Evolutionary conservation across 2,888 invertebrate species (phyloP), one percentile per base, ranked within the genome.

Genomic region (Aleiodes leptofemur): DNA sequence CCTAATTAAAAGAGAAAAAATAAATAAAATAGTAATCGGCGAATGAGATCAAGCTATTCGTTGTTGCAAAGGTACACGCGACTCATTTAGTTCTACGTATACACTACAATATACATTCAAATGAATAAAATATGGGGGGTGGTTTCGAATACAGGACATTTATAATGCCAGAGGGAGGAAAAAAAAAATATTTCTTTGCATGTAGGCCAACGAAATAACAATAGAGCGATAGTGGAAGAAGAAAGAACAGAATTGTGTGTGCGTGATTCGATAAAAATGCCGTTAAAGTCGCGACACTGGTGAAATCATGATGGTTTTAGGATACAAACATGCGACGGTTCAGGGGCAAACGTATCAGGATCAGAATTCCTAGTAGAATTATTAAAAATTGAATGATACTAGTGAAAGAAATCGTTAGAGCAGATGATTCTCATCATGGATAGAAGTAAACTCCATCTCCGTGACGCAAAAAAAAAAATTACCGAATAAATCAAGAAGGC

Each of bases 141-240:
- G 43, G 43, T 43, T 70, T 23, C 23, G 43, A 61, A 48, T 64
- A 66, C 64, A 69, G 68, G 57, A 61, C 76, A 77, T 79, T 78
- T 61, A 61, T 61, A 74, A 80, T 77, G 75, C 74, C 76, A 76
- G 68, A 73, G 74, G 75, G 3, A 43, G 43, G 43, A 9, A 43
- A 68, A 80, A 85, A 86, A 85, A 85, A 85, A 86, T 82, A 29
- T 31, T 23, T 80, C 77, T 80, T 81, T 82, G 84, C 85, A 87
- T 86, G 82, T 87, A 84, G 87, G 87, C 87, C 78, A 77, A 78
- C 76, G 78, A 82, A 81, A 82, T 57, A 83, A 84, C 83, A 85
- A 84, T 82, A 81, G 81, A 61, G 80, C 85, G 85, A 86, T 85
- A 86, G 85, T 79, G 82, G 82, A 72, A 77, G 73, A 76, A 69